Base-by-base conservation (phyloP, 1,140 invertebrate genomes). In the Bombus confusus region DNA sequence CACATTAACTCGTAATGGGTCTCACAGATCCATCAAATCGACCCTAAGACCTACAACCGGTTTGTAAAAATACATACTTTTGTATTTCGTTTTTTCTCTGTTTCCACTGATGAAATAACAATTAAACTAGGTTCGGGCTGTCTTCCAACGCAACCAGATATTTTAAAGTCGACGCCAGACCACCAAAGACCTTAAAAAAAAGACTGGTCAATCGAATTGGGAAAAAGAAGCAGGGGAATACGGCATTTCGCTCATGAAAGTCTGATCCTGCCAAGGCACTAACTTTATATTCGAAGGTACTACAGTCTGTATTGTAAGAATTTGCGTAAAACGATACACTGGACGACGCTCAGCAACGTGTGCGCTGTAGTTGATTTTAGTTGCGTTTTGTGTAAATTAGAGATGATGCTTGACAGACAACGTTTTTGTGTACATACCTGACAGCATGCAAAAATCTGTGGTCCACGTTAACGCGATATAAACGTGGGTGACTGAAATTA, bases 131-230 rank as follows among this genome's bases (percentile, higher is more conserved):
- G 90, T 94, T 96, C 90, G 92, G 95, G 93, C 94, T 96, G 93
- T 95, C 95, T 93, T 95, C 95, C 92, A 94, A 96, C 92, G 91
- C 97, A 98, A 94, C 97, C 97, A 8, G 97, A 98, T 91, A 98
- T 98, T 92, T 94, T 98, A 34, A 98, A 98, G 92, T 98, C 97
- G 43, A 98, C 97, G 13, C 97, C 97, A 2, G 97, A 98, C 92
- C 97, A 98, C 93, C 97, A 97, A 93, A 94, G 95, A 93, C 94
- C 94, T 91, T 95, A 91, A 94, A 91, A 93, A 91, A 31, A 78
- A 73, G 85, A 86, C 90, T 91, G 89, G 87, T 80, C 85, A 12
- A 72, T 71, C 47, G 31, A 80, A 62, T 80, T 92, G 71, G 80
- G 80, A 72, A 85, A 72, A 86, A 66, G 41, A 86, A 69, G 71